These are phyloP conservation scores for Parambassis ranga DNA, from an alignment of 2,797 vertebrate genomes.

Conservation along the genomic window DNA sequence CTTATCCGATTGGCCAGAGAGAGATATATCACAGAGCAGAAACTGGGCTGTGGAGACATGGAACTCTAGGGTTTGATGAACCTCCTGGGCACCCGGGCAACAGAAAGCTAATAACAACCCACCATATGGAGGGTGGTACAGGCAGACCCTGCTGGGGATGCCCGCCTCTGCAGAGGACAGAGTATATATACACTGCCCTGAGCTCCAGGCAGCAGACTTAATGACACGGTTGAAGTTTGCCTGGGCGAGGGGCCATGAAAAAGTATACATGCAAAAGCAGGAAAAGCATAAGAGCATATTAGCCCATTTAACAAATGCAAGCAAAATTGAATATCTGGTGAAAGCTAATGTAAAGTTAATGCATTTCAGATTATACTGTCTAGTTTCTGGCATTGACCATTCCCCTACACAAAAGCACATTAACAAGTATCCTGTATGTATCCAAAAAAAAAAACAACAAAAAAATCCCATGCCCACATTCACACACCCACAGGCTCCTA, in stretches of 20 bases:
- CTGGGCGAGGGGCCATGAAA: constrained; percentile 33
- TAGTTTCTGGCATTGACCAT: not conserved
- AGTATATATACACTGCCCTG: constrained; percentile 47
- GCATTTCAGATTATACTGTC: constrained; percentile 23
- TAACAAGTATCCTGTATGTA: constrained; percentile 6
- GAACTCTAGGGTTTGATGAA: constrained; percentile 68
- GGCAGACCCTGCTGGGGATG: constrained; percentile 64
- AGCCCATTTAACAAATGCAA: constrained; percentile 18
- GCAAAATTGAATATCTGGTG: constrained; percentile 4
- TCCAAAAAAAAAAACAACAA: no score
- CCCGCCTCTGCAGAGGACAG: constrained; percentile 62
- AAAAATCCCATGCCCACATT: constrained; percentile 19
- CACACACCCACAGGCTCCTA: constrained; percentile 55
- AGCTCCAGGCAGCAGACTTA: constrained; percentile 56
- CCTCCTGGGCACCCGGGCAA: constrained; percentile 50
- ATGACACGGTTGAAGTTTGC: constrained; percentile 60
- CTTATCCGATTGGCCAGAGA: constrained; percentile 75
- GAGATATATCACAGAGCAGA: constrained; percentile 73
- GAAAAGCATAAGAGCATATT: constrained; percentile 24
- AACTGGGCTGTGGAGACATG: constrained; percentile 68
- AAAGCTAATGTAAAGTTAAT: constrained; percentile 10
- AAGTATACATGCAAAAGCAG: constrained; percentile 45
- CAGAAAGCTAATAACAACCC: constrained; percentile 73
- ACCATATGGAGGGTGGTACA: constrained; percentile 72
- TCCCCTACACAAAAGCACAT: constrained; percentile 14